Evolutionary conservation across 2,113 vertebrate species (phyloP).

Genomic region (Callipepla californica): DNA sequence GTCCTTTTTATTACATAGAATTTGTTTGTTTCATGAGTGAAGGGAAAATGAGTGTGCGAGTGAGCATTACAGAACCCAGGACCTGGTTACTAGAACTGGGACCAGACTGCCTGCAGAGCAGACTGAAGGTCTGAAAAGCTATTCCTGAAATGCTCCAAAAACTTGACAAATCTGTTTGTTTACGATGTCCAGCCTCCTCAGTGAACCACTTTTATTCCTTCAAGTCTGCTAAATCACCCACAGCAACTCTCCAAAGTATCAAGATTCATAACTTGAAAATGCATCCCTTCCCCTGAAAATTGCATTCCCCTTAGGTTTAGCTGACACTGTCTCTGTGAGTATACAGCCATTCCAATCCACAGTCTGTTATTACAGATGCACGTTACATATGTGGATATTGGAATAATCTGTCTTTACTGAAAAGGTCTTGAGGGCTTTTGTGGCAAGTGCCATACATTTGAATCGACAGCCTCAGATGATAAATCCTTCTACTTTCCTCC

Average conservation of each 20-base stretch:
- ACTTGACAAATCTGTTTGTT: not conserved
- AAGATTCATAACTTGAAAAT: not conserved
- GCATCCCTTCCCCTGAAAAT: not conserved
- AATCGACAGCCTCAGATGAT: constrained; percentile 47
- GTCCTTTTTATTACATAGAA: not conserved
- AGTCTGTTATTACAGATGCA: not conserved
- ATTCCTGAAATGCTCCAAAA: not conserved
- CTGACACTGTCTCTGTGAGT: not conserved
- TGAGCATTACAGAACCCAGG: not conserved
- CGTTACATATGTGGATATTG: not conserved
- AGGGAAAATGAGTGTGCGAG: not conserved
- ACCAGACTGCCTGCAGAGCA: not conserved
- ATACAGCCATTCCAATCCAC: not conserved
- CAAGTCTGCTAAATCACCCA: not conserved
- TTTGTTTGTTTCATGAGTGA: not conserved
- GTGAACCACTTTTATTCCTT: not conserved
- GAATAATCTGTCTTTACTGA: constrained; percentile 38
- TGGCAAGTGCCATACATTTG: constrained; percentile 40
- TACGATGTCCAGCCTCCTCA: not conserved
- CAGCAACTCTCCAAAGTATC: not conserved
- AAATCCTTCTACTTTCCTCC: constrained; percentile 32
- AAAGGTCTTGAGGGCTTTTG: constrained; percentile 1
- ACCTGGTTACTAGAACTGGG: not conserved
- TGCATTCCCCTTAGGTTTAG: not conserved
- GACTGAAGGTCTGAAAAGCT: not conserved